Conservation (phyloP, 1,140 invertebrate species). For the Scylla paramamosain region DNA sequence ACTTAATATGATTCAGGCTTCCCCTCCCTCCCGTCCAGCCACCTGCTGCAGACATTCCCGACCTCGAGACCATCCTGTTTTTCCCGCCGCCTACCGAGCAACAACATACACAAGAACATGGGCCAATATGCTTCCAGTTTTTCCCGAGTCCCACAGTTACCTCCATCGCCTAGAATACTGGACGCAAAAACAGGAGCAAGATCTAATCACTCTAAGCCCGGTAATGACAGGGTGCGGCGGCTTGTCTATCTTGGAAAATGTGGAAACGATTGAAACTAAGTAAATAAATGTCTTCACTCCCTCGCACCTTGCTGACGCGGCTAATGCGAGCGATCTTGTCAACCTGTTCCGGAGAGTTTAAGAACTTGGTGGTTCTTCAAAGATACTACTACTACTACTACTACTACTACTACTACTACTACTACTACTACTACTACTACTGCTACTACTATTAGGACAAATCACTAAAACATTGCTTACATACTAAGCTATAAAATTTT, state of each 20-base stretch:
- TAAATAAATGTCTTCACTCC: not conserved
- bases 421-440: too few species aligned
- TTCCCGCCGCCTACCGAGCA: not conserved
- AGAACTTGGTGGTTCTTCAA: too few species aligned
- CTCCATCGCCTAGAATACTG: not conserved
- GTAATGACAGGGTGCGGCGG: not conserved
- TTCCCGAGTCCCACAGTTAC: not conserved
- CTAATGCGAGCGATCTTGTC: too few species aligned
- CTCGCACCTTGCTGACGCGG: not conserved
- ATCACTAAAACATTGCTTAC: too few species aligned
- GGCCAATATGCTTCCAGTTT: not conserved
- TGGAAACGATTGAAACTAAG: not conserved
- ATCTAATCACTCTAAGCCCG: not conserved
- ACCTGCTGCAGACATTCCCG: not conserved
- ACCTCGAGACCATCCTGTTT: not conserved
- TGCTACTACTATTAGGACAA: too few species aligned
- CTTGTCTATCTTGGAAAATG: not conserved
- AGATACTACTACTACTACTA: too few species aligned
- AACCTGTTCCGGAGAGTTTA: too few species aligned
- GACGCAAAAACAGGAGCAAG: not conserved
- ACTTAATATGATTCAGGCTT: not conserved
- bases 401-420: too few species aligned
- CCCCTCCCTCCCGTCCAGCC: not conserved
- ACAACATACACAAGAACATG: not conserved
- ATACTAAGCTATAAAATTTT: too few species aligned